Evolutionary conservation across 2,888 invertebrate genomes (phyloP).

Genomic region (Agriopis aurantiaria): DNA sequence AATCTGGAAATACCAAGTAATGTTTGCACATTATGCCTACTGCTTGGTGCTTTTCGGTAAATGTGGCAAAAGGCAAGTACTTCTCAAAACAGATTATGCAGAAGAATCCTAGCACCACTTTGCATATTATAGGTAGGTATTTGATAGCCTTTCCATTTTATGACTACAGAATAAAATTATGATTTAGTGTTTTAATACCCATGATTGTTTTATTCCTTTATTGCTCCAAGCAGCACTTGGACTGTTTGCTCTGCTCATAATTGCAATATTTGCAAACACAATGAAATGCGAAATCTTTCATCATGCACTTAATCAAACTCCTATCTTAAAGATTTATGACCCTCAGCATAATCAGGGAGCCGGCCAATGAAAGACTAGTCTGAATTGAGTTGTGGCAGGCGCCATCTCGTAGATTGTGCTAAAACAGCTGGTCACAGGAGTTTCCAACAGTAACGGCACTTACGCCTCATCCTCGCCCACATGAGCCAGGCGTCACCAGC

Average conservation of each 20-base stretch:
- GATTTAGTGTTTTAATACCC: background rate
- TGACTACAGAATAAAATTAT: background rate
- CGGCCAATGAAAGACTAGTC: conserved; percentile 92
- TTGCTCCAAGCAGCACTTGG: background rate
- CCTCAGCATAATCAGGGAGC: conserved; percentile 79
- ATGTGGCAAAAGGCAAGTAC: too few relatives aligned
- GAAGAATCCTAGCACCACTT: too few relatives aligned
- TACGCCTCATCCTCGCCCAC: conserved; percentile 77
- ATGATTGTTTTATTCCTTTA: background rate
- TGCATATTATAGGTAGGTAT: too few relatives aligned
- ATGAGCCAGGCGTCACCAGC: conserved; percentile 83
- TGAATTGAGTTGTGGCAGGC: conserved; percentile 92
- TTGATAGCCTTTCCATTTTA: background rate
- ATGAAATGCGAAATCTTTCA: background rate
- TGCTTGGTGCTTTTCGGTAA: too few relatives aligned
- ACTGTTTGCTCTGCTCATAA: background rate
- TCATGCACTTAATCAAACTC: background rate
- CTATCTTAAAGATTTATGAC: conserved; percentile 47
- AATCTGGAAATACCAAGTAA: too few relatives aligned
- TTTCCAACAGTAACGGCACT: conserved; percentile 87
- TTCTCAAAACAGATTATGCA: too few relatives aligned
- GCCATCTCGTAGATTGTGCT: conserved; percentile 92
- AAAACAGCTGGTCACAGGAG: conserved; percentile 90
- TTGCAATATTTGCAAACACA: background rate
- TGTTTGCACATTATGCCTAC: too few relatives aligned